A percentile compares a stretch with the other conserved stretches of the same genome.
These are phyloP conservation scores for Hoplostethus mediterraneus DNA, from an alignment of 2,797 vertebrate genomes.

Conservation along the genomic window DNA sequence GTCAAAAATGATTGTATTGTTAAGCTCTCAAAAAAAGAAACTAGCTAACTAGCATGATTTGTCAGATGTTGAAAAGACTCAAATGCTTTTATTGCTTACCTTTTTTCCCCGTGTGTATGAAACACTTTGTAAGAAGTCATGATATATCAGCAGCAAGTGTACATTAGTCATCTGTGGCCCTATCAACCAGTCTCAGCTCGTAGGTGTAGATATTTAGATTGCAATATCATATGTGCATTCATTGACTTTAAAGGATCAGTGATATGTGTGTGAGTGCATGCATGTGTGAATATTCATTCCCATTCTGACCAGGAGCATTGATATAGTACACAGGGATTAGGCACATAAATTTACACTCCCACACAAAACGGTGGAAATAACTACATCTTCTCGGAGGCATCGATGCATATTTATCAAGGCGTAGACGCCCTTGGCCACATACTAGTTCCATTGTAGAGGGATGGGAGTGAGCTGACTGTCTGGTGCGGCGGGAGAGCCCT, in stretches of 20 bases:
- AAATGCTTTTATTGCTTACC: background rate
- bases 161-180: constrained; percentile 30
- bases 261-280: constrained; percentile 28
- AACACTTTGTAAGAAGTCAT: constrained; percentile 19
- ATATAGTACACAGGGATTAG: constrained; percentile 81
- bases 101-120: constrained; percentile 3
- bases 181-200: constrained; percentile 49
- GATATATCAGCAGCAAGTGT: constrained; percentile 24
- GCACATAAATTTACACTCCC: constrained; percentile 83
- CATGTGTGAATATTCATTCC: constrained; percentile 81
- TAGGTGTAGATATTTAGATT: constrained; percentile 25
- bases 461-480: constrained; percentile 68
- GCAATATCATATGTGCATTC: constrained; percentile 45
- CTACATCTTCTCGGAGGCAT: constrained; percentile 79
- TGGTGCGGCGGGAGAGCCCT: constrained; percentile 68
- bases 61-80: constrained; percentile 9
- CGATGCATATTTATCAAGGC: constrained; percentile 82
- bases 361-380: constrained; percentile 85
- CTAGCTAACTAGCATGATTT: constrained; percentile 15
- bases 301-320: constrained; percentile 80
- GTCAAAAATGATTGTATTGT: background rate
- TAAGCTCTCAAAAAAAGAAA: constrained; percentile 13
- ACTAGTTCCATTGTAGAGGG: constrained; percentile 69
- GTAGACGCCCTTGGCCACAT: constrained; percentile 74
- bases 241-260: constrained; percentile 59